Evolutionary conservation across 2,888 invertebrate genomes (phyloP).

Genomic region (Pachliopta kotzebuea): DNA sequence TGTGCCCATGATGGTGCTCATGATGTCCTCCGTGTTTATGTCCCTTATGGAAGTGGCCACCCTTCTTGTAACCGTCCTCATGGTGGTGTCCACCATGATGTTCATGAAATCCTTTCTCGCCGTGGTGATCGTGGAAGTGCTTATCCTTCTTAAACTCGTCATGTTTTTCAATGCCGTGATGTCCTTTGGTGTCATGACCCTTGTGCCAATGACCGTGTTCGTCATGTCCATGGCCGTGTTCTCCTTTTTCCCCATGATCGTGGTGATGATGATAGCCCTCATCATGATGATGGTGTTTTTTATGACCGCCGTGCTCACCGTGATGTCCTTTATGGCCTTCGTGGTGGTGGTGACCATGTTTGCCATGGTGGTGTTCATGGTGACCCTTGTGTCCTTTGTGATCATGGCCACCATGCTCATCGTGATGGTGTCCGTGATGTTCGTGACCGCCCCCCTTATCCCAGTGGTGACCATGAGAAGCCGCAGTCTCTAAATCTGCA

Average conservation of each 20-base stretch:
- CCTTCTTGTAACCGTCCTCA: slow-evolving; percentile 88
- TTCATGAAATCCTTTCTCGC: slow-evolving; percentile 87
- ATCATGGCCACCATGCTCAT: slow-evolving; percentile 82
- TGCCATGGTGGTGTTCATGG: slow-evolving; percentile 83
- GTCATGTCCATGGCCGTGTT: slow-evolving; percentile 78
- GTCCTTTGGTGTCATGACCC: slow-evolving; percentile 91
- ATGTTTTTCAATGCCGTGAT: slow-evolving; percentile 89
- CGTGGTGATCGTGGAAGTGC: slow-evolving; percentile 91
- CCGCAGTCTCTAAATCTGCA: slow-evolving; percentile 78
- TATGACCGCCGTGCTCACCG: slow-evolving; percentile 82
- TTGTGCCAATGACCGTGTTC: slow-evolving; percentile 87
- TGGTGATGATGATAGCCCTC: slow-evolving; percentile 83
- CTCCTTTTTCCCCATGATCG: slow-evolving; percentile 83
- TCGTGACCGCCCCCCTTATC: slow-evolving; percentile 82
- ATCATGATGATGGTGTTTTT: slow-evolving; percentile 83
- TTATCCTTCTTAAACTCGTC: slow-evolving; percentile 93
- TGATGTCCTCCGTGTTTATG: slow-evolving; percentile 88
- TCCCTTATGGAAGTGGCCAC: slow-evolving; percentile 88
- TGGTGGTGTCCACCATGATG: slow-evolving; percentile 89
- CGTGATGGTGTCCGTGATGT: slow-evolving; percentile 82
- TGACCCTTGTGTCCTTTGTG: slow-evolving; percentile 85
- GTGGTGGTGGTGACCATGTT: slow-evolving; percentile 86
- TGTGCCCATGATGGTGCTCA: slow-evolving; percentile 88
- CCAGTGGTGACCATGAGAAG: slow-evolving; percentile 56
- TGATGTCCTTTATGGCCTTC: slow-evolving; percentile 81